Conservation (phyloP, 2,888 invertebrate genomes). For the Napeogenes inachia region DNA sequence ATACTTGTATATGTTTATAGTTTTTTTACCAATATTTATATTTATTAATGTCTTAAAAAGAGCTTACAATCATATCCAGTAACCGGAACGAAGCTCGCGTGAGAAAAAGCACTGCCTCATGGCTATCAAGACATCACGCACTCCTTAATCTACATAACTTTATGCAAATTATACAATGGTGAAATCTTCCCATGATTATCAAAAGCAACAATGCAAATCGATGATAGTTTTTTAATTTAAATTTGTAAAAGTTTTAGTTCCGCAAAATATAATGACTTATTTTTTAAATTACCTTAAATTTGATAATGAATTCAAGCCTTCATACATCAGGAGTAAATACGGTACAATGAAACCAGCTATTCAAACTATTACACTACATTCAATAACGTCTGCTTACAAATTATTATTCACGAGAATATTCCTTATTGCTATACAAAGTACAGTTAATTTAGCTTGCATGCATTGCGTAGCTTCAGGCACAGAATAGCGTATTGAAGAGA, state of each 20-base stretch:
- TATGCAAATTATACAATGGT: constrained; percentile 41
- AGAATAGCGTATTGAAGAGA: constrained; percentile 49
- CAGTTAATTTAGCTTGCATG: constrained; percentile 40
- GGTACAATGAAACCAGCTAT: constrained; percentile 17
- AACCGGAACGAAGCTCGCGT: constrained; percentile 39
- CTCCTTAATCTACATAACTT: constrained; percentile 45
- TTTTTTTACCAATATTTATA: background rate
- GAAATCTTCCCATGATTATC: constrained; percentile 38
- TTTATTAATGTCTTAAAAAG: background rate
- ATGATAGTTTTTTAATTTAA: constrained; percentile 14
- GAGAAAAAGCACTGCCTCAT: constrained; percentile 47
- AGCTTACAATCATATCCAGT: constrained; percentile 7
- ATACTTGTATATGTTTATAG: background rate
- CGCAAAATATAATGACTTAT: background rate
- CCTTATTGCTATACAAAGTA: constrained; percentile 37
- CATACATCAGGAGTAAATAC: background rate
- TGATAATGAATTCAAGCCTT: background rate
- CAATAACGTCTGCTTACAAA: constrained; percentile 37
- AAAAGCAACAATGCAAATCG: constrained; percentile 18
- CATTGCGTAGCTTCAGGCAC: constrained; percentile 52
- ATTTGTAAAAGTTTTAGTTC: background rate
- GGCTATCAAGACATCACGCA: constrained; percentile 48
- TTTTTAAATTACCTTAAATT: background rate
- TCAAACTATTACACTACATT: constrained; percentile 34
- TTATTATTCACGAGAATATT: constrained; percentile 32